Evolutionary conservation across 2,113 vertebrate species (phyloP).

Genomic region (Halichoerus grypus): DNA sequence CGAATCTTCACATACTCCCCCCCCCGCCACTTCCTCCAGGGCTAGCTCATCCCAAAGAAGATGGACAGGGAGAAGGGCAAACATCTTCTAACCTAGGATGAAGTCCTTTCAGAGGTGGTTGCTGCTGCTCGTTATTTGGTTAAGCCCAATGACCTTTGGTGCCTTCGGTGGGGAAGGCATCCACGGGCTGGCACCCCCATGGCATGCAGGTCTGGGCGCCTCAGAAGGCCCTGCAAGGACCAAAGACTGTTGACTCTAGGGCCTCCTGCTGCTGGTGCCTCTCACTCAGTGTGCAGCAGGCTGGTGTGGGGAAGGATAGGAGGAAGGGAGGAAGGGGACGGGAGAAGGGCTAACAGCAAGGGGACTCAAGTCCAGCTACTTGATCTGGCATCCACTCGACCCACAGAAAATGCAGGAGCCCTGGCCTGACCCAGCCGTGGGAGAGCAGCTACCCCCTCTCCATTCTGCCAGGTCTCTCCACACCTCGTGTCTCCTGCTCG

Average conservation of each 20-base stretch:
- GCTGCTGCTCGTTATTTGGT: not conserved
- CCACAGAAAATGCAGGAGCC: not conserved
- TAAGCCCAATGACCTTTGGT: not conserved
- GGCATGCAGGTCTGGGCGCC: not conserved
- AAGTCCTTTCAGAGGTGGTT: not conserved
- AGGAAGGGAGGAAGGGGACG: not conserved
- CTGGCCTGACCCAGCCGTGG: not conserved
- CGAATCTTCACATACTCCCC: not conserved
- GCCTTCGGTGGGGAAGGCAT: not conserved
- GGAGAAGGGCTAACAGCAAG: not conserved
- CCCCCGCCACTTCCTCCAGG: not conserved
- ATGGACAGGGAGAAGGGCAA: not conserved
- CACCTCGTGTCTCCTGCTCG: not conserved
- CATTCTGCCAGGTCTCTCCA: not conserved
- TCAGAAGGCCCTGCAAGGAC: not conserved
- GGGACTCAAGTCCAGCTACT: not conserved
- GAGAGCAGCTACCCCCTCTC: not conserved
- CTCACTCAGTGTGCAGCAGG: not conserved
- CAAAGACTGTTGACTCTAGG: not conserved
- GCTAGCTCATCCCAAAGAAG: not conserved
- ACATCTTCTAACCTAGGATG: not conserved
- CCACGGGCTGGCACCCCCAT: not conserved
- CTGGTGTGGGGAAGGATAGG: not conserved
- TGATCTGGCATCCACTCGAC: not conserved
- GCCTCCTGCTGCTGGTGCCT: not conserved